Percentiles rank a stretch among this genome's conserved stretches.
Conservation (phyloP, 2,888 invertebrate genomes). For the Aleiodes testaceus region DNA sequence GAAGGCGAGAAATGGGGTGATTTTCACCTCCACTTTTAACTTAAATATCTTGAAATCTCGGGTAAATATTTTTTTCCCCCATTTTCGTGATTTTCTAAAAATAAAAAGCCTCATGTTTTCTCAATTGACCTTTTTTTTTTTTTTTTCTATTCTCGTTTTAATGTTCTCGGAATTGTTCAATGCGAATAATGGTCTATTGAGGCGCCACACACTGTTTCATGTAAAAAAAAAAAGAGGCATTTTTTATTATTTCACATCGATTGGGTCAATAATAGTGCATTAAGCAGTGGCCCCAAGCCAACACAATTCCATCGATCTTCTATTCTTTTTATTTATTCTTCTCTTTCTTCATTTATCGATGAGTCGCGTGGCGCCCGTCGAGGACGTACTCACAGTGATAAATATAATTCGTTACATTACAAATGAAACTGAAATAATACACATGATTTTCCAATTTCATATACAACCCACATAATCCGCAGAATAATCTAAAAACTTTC, state of each 20-base stretch:
- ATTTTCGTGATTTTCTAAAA: no score
- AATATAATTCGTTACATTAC: constrained; percentile 15
- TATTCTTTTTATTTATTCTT: neutral
- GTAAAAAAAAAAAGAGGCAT: neutral
- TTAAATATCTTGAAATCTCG: no score
- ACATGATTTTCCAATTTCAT: neutral
- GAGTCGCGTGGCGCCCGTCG: constrained; percentile 13
- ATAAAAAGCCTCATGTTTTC: no score
- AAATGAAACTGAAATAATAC: constrained; percentile 1
- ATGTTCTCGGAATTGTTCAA: no score
- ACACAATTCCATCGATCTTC: constrained; percentile 7
- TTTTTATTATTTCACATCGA: constrained; percentile 12
- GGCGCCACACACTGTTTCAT: no score
- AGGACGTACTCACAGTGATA: constrained; percentile 8
- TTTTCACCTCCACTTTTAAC: neutral
- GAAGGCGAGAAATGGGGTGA: neutral
- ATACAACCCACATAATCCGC: neutral
- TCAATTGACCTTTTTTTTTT: no score
- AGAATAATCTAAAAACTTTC: neutral
- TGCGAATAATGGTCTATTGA: no score
- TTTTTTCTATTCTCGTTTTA: no score
- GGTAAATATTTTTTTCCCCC: no score
- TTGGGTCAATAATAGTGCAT: constrained; percentile 17
- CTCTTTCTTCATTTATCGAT: constrained; percentile 13
- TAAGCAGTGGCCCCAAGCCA: neutral